Conservation (phyloP, 2,113 vertebrate genomes). For the Cinclus cinclus region DNA sequence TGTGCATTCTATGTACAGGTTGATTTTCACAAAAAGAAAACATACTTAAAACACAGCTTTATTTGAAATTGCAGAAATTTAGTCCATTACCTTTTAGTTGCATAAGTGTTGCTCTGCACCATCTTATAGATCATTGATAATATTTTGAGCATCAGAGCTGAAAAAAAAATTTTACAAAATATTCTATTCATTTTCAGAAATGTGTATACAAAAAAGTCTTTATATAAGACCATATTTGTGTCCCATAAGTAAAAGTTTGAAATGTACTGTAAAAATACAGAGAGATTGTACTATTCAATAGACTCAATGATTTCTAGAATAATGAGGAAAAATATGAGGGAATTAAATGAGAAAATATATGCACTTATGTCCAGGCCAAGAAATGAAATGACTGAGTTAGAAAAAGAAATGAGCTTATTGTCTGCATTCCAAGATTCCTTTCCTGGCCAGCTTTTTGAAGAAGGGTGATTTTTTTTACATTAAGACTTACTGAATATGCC, state of each 20-base stretch:
- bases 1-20: background rate
- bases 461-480: background rate
- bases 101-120: slow-evolving; percentile 89
- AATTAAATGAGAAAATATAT: background rate
- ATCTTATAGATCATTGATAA: slow-evolving; percentile 90
- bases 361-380: background rate
- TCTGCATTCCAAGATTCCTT: slow-evolving; percentile 17
- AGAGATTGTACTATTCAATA: background rate
- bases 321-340: background rate
- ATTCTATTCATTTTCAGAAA: background rate
- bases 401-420: slow-evolving; percentile 5
- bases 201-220: background rate
- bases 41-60: background rate
- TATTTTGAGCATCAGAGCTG: slow-evolving; percentile 88
- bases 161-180: slow-evolving; percentile 49
- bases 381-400: background rate
- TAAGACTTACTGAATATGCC: background rate
- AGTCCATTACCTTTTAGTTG: slow-evolving; percentile 88
- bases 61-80: background rate
- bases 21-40: background rate
- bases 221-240: background rate
- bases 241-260: background rate
- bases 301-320: background rate
- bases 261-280: background rate
- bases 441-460: background rate